Evolutionary conservation across 2,888 invertebrate species (phyloP), one percentile per base, ranked within the genome.

Genomic region (Agrilus cyanescens): DNA sequence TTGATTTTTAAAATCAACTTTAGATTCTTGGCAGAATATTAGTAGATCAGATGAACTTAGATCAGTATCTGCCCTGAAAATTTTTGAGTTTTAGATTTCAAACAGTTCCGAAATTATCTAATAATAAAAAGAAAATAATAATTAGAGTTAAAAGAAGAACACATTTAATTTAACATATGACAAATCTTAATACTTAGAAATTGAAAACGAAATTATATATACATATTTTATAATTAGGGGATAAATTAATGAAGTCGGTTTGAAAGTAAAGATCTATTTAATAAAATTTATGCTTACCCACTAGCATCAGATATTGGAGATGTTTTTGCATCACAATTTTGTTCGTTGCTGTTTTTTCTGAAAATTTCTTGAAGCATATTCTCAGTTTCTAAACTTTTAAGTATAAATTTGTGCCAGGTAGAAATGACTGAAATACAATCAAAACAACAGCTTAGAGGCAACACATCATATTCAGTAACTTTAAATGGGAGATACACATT

Each of bases 381-480:
- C 52, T 81, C 76, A 1, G 78, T 76, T 43, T 72, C 71, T 29
- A 68, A 50, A 54, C 75, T 75, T 49, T 72, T 70, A 47, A 71
- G 59, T 38, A 70, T 67, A 41, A 82, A 65, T 53, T 78, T 75
- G 53, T 79, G 75, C 77, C 78, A 82, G 0, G 77, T 74, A 40
- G 80, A 58, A 37, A 83, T 59, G 0, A 77, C 76, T 46, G 73
- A 73, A 1, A 75, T 73, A 57, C 83, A 83, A 48, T 74, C 74
- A 59, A 72, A 75, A 65, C 83, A 83, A 49, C 80, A 65, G 50
- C 74, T 71, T 36, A 68, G 58, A 0, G 82, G 80, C 45, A 81
- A 61, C 10, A 56, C 60, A 53, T 82, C 80, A 1, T 55, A 54
- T 49, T 59, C 59, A 37, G 60, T 53, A 56, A 80, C 78, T 66